Base-by-base conservation (phyloP, 2,888 invertebrate genomes). In the Clitarchus hookeri region DNA sequence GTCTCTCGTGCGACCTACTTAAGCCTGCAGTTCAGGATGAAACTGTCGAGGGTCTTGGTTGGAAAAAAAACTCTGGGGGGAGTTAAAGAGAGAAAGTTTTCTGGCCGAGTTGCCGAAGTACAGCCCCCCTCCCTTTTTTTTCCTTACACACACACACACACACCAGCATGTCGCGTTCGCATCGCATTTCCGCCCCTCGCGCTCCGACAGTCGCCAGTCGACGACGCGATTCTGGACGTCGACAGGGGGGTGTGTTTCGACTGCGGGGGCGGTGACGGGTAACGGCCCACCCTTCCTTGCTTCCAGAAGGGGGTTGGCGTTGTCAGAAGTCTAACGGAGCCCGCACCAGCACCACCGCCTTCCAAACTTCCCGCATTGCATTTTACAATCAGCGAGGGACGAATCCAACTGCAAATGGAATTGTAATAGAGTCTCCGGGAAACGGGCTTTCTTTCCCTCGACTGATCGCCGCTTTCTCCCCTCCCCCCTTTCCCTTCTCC, bases 401-500 rank as follows among this genome's bases (percentile, higher is more conserved):
- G 65, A 65, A 65, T 65, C 19, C 65, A 65, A 65, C 65, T 65
- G 65, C 65, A 65, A 65, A 65, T 65, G 65, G 65, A 65, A 65
- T 65, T 65, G 65, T 65, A 65, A 65, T 65, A 65, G 65, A 65
- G 65, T 65, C 65, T 65, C 65, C 65, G 65, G 6, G n/a, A 65
- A 65, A 25, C 83, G 83, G 12, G 11, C 36, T n/a, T 25, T 26
- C 11, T 83, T 83, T 27, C 83, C 48, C 83, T 82, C 83, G 83
- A 48, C 83, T 83, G 83, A 83, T 83, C 48, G 83, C 16, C 11
- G n/a, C 84, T 48, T 26, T 48, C 84, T n/a, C 53, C 4, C n/a
- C 2, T 8, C 44, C 83, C 12, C 83, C n/a, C 13, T n/a, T 36
- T 9, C 26, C 36, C 44, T 27, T 0, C 13, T 2, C n/a, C 16